Conservation (phyloP, 2,797 vertebrate genomes). For the Acropternis orthonyx region DNA sequence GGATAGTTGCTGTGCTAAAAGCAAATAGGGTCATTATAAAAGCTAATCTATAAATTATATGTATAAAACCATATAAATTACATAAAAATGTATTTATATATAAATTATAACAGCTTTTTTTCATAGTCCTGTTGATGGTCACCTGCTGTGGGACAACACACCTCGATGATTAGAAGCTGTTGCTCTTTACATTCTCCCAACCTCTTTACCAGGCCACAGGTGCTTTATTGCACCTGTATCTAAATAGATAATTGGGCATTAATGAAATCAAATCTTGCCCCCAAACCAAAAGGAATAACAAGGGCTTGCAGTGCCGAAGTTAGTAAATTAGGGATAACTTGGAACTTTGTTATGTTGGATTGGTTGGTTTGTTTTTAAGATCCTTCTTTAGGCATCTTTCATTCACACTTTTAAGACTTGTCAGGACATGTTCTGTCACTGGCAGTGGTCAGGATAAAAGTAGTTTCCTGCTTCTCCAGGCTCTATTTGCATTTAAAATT, state of each 20-base stretch:
- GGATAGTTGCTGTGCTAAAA: not conserved
- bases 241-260: not conserved
- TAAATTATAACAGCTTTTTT: not conserved
- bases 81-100: not conserved
- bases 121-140: not conserved
- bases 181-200: not conserved
- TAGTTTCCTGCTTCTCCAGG: not conserved
- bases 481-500: not conserved
- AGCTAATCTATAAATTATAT: not conserved
- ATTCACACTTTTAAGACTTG: not conserved
- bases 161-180: not conserved
- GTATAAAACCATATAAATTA: not conserved
- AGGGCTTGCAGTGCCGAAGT: not conserved
- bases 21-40: not conserved
- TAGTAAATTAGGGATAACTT: not conserved
- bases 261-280: not conserved
- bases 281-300: not conserved
- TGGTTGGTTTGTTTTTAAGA: not conserved
- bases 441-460: not conserved
- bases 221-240: not conserved
- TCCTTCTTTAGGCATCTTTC: not conserved
- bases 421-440: not conserved
- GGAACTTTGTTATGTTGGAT: not conserved
- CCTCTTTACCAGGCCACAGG: not conserved
- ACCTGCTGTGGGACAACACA: rapidly evolving